Evolutionary conservation across 2,113 vertebrate species (phyloP).

Genomic region (Echinops telfairi): DNA sequence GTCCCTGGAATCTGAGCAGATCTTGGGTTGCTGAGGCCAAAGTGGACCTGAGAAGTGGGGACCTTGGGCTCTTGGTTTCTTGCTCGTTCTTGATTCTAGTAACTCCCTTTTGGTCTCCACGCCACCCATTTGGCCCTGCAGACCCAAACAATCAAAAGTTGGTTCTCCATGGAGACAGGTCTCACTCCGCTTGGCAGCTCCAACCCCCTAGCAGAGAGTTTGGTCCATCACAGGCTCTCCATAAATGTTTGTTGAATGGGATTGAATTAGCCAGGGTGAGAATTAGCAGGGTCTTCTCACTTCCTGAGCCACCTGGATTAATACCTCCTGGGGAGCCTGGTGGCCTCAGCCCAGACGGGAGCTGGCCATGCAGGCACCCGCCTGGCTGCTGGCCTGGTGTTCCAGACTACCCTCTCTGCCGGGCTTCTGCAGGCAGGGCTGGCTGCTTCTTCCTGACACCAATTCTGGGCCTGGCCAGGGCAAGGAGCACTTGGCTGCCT

Average conservation of each 20-base stretch:
- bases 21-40: neutral
- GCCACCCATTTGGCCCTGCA: neutral
- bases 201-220: neutral
- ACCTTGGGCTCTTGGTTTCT: constrained; percentile 16
- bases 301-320: constrained; percentile 60
- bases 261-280: constrained; percentile 30
- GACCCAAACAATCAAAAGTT: neutral
- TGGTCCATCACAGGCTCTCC: neutral
- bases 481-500: neutral
- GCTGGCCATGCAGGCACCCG: neutral
- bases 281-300: neutral
- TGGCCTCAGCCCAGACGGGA: neutral
- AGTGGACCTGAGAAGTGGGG: neutral
- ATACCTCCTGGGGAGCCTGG: neutral
- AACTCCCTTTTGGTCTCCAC: neutral
- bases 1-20: neutral
- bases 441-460: neutral
- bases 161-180: neutral
- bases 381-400: neutral
- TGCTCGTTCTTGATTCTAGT: neutral
- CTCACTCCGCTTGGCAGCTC: neutral
- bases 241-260: neutral
- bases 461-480: neutral
- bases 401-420: neutral
- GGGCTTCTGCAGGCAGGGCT: neutral